Percentiles rank a stretch among this genome's conserved stretches.
These are phyloP conservation scores for Rhopalosiphum maidis DNA, from an alignment of 1,140 invertebrate species.

Conservation along the genomic window DNA sequence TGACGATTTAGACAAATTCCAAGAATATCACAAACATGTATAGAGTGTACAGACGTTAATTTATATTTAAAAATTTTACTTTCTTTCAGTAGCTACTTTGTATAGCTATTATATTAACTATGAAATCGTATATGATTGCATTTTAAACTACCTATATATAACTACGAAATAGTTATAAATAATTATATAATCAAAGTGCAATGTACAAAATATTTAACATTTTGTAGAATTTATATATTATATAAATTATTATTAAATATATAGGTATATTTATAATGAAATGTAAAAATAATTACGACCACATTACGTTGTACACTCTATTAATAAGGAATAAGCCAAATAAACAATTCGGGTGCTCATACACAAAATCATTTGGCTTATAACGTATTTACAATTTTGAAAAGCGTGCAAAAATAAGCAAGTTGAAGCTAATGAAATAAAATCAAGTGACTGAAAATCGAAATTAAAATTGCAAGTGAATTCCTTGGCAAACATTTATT, in stretches of 20 bases:
- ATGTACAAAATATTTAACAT: neutral
- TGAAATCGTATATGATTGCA: neutral
- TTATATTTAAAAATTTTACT: neutral
- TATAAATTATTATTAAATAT: neutral
- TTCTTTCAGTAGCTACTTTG: neutral
- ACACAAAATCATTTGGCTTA: constrained; percentile 40
- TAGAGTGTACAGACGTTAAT: constrained; percentile 37
- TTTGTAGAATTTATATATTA: neutral
- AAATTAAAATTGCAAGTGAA: constrained; percentile 8
- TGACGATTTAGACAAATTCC: constrained; percentile 52
- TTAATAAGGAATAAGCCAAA: constrained; percentile 41
- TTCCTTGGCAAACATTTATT: neutral
- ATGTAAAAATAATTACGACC: neutral
- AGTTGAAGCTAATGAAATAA: constrained; percentile 33
- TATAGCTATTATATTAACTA: neutral
- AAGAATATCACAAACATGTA: constrained; percentile 53
- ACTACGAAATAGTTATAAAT: neutral
- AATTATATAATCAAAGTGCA: neutral
- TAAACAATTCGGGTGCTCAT: constrained; percentile 37
- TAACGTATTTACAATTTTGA: constrained; percentile 14
- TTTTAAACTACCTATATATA: neutral
- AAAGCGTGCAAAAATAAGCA: constrained; percentile 44
- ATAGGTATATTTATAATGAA: neutral
- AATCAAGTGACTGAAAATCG: constrained; percentile 22
- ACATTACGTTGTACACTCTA: constrained; percentile 32